Conservation (phyloP, 2,113 vertebrate genomes). For the Candoia aspera region DNA sequence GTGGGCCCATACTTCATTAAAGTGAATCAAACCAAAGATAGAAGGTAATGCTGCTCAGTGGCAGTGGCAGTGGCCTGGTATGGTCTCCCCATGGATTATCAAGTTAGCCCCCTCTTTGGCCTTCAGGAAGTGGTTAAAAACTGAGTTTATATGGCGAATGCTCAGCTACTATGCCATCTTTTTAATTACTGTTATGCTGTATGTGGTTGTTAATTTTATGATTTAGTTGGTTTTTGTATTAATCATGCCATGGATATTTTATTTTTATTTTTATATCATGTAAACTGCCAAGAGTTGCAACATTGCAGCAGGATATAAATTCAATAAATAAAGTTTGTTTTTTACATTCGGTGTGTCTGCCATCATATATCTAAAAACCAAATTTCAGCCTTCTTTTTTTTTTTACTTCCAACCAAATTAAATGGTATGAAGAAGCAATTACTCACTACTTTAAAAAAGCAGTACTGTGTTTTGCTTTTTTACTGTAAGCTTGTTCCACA, state of each 20-base stretch:
- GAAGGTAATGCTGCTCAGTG: neutral
- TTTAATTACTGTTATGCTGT: neutral
- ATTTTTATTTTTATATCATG: neutral
- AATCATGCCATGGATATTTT: neutral
- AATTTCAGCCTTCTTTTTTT: slow-evolving; percentile 29
- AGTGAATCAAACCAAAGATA: neutral
- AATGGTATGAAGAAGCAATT: slow-evolving; percentile 47
- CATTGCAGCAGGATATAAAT: neutral
- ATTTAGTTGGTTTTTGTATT: neutral
- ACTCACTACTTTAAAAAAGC: slow-evolving; percentile 39
- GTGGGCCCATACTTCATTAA: neutral
- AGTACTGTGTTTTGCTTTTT: slow-evolving; percentile 22
- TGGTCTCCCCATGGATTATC: neutral
- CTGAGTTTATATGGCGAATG: neutral
- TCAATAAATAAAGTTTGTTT: neutral
- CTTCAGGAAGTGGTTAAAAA: neutral
- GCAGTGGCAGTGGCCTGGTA: neutral
- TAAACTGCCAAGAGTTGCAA: neutral
- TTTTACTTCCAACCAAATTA: slow-evolving; percentile 48
- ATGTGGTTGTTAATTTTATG: neutral
- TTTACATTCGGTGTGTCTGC: slow-evolving; percentile 9
- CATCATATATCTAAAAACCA: slow-evolving; percentile 33
- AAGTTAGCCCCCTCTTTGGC: neutral
- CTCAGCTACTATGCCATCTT: neutral
- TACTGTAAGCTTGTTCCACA: slow-evolving; percentile 33